Evolutionary conservation across 2,888 invertebrate species (phyloP), one percentile per base, ranked within the genome.

Genomic region (Rapana venosa): DNA sequence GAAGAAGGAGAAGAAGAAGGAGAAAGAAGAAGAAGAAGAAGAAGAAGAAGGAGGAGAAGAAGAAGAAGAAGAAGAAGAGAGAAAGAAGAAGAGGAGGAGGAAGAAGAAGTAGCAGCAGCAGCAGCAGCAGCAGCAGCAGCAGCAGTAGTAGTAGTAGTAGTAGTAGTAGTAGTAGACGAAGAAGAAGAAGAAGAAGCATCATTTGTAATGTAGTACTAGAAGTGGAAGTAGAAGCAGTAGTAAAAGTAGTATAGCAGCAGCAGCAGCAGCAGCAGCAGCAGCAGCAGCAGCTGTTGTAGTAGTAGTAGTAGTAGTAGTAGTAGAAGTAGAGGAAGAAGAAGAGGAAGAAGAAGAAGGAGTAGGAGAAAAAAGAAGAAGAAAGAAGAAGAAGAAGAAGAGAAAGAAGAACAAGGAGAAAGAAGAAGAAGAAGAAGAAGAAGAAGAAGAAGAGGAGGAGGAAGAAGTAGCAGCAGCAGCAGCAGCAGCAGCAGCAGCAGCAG

Each of bases 101-200:
- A 1, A 86, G 86, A 1, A 86, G 86, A 1, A 86, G 86, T 6
- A 86, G 86, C 22, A 86, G 86, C 22, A 86, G 86, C 22, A 86
- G 86, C 26, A 86, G 32, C 22, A 86, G 86, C 26, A 56, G 86
- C 22, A 86, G 86, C 47, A 86, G 86, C 47, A 86, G 86, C 47
- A 86, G 86, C 47, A 86, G 86, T 47, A 86, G 86, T 47, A 86
- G 86, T 47, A 86, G 86, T 47, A 86, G 86, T 35, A 86, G 86
- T 35, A 86, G 86, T 35, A 86, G 86, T 35, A 86, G 86, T 35
- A 86, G 86, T 35, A 86, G 86, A 4, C 6, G 86, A 8, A 83
- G 83, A 8, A 83, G 83, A 8, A 83, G 83, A 8, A 83, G 83
- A 8, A 83, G 83, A 8, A 83, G 83, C 13, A 83, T 2, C 13